Evolutionary conservation across 2,888 invertebrate species (phyloP).

Genomic region (Ganaspis brasiliensis): DNA sequence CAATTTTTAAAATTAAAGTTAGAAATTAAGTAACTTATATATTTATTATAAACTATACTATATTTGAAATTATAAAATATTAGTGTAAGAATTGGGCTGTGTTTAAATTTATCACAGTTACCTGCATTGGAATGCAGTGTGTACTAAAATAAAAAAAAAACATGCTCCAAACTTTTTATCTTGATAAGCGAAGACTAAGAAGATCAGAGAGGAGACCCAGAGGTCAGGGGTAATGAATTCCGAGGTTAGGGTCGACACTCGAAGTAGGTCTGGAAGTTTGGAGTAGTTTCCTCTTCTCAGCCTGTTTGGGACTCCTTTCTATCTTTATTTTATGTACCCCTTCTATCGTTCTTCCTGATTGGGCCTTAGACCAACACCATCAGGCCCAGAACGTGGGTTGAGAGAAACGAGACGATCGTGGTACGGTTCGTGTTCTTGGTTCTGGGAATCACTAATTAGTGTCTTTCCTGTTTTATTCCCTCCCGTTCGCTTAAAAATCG

Average conservation of each 20-base stretch:
- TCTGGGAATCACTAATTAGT: slow-evolving; percentile 80
- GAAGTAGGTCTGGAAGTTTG: slow-evolving; percentile 48
- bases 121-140: background rate
- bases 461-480: slow-evolving; percentile 78
- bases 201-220: slow-evolving; percentile 30
- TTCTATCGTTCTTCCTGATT: slow-evolving; percentile 32
- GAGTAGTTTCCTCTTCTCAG: slow-evolving; percentile 49
- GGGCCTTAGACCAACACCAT: slow-evolving; percentile 43
- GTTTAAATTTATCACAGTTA: background rate
- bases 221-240: slow-evolving; percentile 51
- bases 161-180: slow-evolving; percentile 20
- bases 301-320: slow-evolving; percentile 47
- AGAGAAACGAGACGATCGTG: slow-evolving; percentile 64
- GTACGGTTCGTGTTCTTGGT: slow-evolving; percentile 76
- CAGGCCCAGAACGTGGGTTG: slow-evolving; percentile 52
- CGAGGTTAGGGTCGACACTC: slow-evolving; percentile 45
- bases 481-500: slow-evolving; percentile 72
- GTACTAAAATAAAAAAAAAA: slow-evolving; percentile 11
- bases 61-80: too few relatives aligned
- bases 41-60: too few relatives aligned
- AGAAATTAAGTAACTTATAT: too few relatives aligned
- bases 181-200: slow-evolving; percentile 21
- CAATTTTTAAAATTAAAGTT: too few relatives aligned
- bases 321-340: slow-evolving; percentile 37
- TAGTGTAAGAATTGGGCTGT: too few relatives aligned